Evolutionary conservation across 2,113 vertebrate genomes (phyloP).

Genomic region (Chascanopsetta lugubris): DNA sequence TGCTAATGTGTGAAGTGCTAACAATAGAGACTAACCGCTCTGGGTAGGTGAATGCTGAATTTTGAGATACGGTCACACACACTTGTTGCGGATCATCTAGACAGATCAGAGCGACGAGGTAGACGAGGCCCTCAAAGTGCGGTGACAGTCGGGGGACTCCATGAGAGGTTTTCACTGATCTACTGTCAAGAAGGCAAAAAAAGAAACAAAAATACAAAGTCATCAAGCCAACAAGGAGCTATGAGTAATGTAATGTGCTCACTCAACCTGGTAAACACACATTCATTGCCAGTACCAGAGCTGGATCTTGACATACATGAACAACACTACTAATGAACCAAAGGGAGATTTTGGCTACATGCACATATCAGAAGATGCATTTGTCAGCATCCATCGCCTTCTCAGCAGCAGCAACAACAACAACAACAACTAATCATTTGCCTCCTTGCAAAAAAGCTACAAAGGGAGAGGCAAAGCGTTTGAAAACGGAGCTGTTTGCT

Average conservation of each 20-base stretch:
- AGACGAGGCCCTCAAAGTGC: slow-evolving; percentile 6
- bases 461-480: slow-evolving; percentile 42
- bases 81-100: slow-evolving; percentile 9
- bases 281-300: slow-evolving; percentile 30
- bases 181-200: background rate
- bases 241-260: slow-evolving; percentile 14
- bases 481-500: slow-evolving; percentile 48
- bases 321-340: slow-evolving; percentile 52
- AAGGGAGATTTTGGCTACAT: slow-evolving; percentile 30
- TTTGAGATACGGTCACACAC: slow-evolving; percentile 33
- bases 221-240: slow-evolving; percentile 11
- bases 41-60: slow-evolving; percentile 44
- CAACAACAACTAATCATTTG: slow-evolving; percentile 50
- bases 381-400: slow-evolving; percentile 44
- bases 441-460: slow-evolving; percentile 23
- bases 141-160: slow-evolving; percentile 1
- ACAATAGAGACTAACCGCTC: slow-evolving; percentile 61
- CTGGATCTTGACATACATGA: slow-evolving; percentile 37
- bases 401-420: slow-evolving; percentile 26
- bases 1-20: slow-evolving; percentile 67
- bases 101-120: slow-evolving; percentile 6
- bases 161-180: slow-evolving; percentile 15
- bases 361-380: slow-evolving; percentile 46
- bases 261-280: slow-evolving; percentile 25
- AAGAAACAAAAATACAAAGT: too few relatives aligned